Conservation (phyloP, 2,888 invertebrate genomes). For the Euspilapteryx auroguttella region DNA sequence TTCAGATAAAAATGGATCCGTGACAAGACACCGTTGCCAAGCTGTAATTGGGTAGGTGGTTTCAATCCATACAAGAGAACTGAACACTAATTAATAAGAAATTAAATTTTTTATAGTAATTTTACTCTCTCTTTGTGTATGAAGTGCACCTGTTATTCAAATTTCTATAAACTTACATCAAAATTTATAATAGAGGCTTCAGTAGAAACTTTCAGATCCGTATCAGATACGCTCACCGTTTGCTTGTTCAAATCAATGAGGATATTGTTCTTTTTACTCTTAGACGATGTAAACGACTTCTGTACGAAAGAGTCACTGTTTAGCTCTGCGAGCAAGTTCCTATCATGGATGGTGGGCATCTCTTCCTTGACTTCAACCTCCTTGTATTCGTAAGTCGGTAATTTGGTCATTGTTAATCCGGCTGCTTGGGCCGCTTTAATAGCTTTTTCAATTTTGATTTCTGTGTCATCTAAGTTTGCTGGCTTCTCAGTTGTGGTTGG, state of each 20-base stretch:
- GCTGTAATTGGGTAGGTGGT: no score
- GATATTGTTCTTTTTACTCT: conserved; percentile 68
- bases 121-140: no score
- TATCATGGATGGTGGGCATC: conserved; percentile 56
- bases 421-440: conserved; percentile 54
- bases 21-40: no score
- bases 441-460: conserved; percentile 44
- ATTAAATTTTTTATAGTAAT: no score
- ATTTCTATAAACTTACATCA: no score
- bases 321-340: conserved; percentile 67
- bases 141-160: no score
- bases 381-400: conserved; percentile 50
- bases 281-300: conserved; percentile 59
- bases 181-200: conserved; percentile 68
- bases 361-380: conserved; percentile 48
- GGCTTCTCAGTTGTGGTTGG: conserved; percentile 15
- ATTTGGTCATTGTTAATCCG: conserved; percentile 49
- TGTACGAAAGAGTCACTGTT: conserved; percentile 71
- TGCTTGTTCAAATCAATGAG: conserved; percentile 73
- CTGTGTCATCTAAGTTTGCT: conserved; percentile 36
- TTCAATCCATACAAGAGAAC: no score
- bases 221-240: conserved; percentile 68
- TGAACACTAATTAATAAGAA: no score
- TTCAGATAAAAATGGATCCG: no score
- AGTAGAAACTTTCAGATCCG: conserved; percentile 40